Conservation (phyloP, 1,140 invertebrate species). For the Ceratina australensis region DNA sequence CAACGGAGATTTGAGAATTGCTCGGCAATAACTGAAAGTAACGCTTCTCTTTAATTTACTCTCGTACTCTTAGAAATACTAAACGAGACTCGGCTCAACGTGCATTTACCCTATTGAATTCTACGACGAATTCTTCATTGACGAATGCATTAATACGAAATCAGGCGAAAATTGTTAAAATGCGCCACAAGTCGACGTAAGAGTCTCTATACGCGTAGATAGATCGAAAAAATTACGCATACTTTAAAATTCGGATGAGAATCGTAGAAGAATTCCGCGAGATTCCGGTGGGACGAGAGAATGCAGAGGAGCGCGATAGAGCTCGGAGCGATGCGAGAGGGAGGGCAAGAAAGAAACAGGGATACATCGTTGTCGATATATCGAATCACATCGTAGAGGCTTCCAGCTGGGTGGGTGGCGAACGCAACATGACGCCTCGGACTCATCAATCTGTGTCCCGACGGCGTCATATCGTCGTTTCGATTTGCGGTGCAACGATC, state of each 20-base stretch:
- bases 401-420: background rate
- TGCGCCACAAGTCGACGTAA: too few species aligned
- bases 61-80: background rate
- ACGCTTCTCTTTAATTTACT: background rate
- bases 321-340: background rate
- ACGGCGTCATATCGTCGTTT: slow-evolving; percentile 51
- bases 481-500: slow-evolving; percentile 49
- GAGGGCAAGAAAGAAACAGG: background rate
- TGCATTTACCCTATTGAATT: too few species aligned
- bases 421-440: slow-evolving; percentile 24
- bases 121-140: too few species aligned
- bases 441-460: slow-evolving; percentile 56
- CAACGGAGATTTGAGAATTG: background rate
- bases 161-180: too few species aligned
- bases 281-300: too few species aligned
- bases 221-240: too few species aligned
- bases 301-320: too few species aligned
- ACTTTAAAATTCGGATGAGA: too few species aligned
- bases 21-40: background rate
- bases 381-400: background rate
- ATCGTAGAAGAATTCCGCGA: too few species aligned
- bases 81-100: background rate
- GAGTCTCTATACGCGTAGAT: too few species aligned
- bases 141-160: too few species aligned
- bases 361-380: background rate